Base-by-base conservation (phyloP, 2,888 invertebrate genomes). In the Tetrapedia diversipes region DNA sequence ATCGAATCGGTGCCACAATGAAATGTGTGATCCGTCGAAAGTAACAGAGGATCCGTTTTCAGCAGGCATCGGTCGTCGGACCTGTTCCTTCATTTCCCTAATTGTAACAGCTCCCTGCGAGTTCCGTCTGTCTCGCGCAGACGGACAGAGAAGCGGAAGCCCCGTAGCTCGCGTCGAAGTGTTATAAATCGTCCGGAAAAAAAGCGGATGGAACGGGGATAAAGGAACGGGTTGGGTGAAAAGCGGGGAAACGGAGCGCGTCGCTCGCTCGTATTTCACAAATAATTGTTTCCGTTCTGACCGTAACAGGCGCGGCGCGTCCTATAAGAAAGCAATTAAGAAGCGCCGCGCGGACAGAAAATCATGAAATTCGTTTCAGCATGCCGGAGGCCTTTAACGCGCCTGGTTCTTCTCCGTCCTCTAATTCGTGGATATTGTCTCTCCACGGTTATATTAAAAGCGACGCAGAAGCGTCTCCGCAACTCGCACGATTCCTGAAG, bases 81-180 rank as follows among this genome's bases (percentile, higher is more conserved):
- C 60, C 27, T 45, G 59, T 78, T n/a, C n/a, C 70, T 74, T 57
- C 74, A 65, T 78, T 80, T 74, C 57, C 68, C 71, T 75, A 79
- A 79, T 76, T 80, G 51, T 43, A 11, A 22, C 34, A 24, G 39
- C 41, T 47, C 39, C 29, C 16, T 16, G 14, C 27, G 49, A 74
- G 49, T 64, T 66, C 39, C 49, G 16, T 0, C 14, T 1, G 11
- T 19, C 14, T 37, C 29, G 47, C 29, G 47, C 22, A 11, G 29
- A n/a, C n/a, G n/a, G n/a, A n/a, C n/a, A n/a, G n/a, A n/a, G n/a
- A n/a, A n/a, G n/a, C n/a, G n/a, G n/a, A n/a, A n/a, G n/a, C n/a
- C n/a, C n/a, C n/a, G n/a, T n/a, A n/a, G n/a, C n/a, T n/a, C n/a
- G n/a, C n/a, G n/a, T n/a, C n/a, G n/a, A n/a, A n/a, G n/a, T n/a